Conservation (phyloP, 2,797 vertebrate genomes). For the Scolopax rusticola region DNA sequence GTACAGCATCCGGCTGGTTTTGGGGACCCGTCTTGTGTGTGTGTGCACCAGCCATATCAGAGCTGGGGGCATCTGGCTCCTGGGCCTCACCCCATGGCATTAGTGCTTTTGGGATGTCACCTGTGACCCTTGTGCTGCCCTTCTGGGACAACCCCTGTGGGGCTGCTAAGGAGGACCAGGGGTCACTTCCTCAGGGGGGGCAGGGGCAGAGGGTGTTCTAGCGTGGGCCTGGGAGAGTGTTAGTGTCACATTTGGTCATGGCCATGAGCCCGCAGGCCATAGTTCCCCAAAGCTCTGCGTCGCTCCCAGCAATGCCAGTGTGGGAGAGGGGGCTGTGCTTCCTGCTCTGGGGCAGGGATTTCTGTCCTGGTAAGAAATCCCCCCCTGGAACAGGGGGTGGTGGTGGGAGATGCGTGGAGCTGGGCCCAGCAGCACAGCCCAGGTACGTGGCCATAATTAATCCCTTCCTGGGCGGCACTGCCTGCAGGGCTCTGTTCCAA, state of each 20-base stretch:
- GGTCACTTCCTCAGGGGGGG: background rate
- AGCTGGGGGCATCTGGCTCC: background rate
- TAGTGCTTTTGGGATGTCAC: background rate
- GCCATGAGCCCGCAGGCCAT: fast-evolving
- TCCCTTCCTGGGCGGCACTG: background rate
- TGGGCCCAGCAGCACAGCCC: background rate
- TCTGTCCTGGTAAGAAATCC: background rate
- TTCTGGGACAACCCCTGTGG: background rate
- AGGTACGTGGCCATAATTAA: background rate
- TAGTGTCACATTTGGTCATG: fast-evolving
- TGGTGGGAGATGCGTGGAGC: background rate
- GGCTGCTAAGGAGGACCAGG: background rate
- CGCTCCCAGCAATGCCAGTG: background rate
- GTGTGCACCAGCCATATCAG: fast-evolving
- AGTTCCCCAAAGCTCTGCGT: background rate
- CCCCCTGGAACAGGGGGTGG: background rate
- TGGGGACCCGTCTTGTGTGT: background rate
- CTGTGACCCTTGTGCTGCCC: background rate
- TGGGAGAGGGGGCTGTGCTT: background rate
- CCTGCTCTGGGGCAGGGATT: background rate
- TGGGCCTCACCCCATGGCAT: background rate
- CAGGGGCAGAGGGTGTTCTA: fast-evolving
- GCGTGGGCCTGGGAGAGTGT: fast-evolving
- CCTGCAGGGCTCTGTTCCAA: background rate
- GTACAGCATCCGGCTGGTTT: fast-evolving